These are phyloP conservation scores for Pangasius mekongensis DNA, from an alignment of 2,797 vertebrate genomes.

Conservation along the genomic window DNA sequence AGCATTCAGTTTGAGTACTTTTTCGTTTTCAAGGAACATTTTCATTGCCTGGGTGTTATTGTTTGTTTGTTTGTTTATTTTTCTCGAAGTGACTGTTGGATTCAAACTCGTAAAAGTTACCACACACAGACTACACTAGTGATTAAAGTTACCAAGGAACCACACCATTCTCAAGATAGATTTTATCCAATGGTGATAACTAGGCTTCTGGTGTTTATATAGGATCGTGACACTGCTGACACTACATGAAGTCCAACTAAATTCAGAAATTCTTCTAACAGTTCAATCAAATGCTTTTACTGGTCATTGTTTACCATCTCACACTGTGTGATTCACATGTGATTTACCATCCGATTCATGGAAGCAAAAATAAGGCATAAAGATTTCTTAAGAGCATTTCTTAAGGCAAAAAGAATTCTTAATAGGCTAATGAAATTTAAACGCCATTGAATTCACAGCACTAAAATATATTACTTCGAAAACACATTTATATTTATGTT, in stretches of 20 bases:
- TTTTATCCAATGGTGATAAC: background rate
- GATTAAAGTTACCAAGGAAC: background rate
- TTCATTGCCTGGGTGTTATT: background rate
- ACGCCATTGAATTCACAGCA: background rate
- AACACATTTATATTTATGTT: background rate
- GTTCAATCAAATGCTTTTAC: background rate
- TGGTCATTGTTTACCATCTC: background rate
- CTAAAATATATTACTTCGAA: background rate
- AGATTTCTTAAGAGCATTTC: background rate
- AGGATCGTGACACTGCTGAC: background rate
- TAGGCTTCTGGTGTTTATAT: background rate
- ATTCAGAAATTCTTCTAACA: background rate
- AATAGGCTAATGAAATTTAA: background rate
- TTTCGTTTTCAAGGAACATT: too few relatives aligned
- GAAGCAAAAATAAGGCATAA: background rate
- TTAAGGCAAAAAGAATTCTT: background rate
- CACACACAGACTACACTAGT: background rate
- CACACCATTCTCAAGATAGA: background rate
- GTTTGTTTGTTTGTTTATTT: background rate
- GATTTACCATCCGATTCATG: background rate
- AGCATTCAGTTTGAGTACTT: background rate
- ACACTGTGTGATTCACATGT: background rate
- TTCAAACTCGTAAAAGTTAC: background rate
- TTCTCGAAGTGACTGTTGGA: too few relatives aligned
- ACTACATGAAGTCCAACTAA: background rate